A percentile compares a stretch with the other conserved stretches of the same genome.
phyloP scores from a whole-genome alignment of 2,113 vertebrate genomes.

The Myanophis thanlyinensis region DNA sequence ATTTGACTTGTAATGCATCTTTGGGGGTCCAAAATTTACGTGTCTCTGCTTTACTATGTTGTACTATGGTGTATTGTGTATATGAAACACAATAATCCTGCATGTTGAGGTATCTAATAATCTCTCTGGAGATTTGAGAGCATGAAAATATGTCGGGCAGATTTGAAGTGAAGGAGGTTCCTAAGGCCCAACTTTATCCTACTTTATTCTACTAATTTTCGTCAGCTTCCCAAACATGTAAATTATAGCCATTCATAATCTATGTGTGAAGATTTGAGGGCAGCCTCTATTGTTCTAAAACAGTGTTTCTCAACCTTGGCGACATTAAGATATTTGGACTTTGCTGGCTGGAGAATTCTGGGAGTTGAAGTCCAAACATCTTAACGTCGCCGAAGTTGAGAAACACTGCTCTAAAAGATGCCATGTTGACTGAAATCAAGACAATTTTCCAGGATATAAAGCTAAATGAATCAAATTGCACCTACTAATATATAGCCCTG shows the following conservation, averaged over 20 bases:
- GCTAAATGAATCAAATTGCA: not conserved
- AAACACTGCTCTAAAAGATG: not conserved
- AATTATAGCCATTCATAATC: not conserved
- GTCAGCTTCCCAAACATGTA: not conserved
- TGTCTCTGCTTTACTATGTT: not conserved
- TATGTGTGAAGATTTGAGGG: not conserved
- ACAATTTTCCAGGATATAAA: not conserved
- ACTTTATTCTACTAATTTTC: not conserved
- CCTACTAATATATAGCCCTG: not conserved
- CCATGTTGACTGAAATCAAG: not conserved
- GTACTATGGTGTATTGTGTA: not conserved
- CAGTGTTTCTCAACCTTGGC: no score
- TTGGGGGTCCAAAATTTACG: not conserved
- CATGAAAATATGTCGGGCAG: not conserved
- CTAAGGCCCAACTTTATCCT: not conserved
- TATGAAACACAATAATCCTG: not conserved
- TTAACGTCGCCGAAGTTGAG: no score
- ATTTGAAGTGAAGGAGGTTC: not conserved
- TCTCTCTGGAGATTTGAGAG: not conserved
- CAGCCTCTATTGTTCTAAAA: not conserved
- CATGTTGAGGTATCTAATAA: not conserved
- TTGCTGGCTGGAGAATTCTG: no score
- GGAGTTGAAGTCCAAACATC: no score
- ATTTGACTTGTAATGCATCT: not conserved
- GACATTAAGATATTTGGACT: no score